These are phyloP conservation scores for Enteromius anoplus DNA, from an alignment of 2,797 vertebrate genomes.

Conservation along the genomic window DNA sequence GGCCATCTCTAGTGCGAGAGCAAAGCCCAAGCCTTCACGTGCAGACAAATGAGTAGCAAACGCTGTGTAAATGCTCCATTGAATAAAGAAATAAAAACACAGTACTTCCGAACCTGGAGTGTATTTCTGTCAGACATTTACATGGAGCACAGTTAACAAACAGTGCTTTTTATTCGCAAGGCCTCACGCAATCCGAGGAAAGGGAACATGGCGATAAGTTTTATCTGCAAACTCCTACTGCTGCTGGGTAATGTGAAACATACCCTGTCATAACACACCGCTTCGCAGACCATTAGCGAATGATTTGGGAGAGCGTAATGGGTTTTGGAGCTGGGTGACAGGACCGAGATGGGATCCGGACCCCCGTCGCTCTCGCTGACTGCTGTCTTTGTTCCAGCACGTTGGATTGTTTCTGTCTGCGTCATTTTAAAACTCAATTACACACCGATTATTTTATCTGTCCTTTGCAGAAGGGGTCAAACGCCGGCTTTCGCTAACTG, in stretches of 20 bases:
- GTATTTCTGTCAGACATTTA: constrained; percentile 11
- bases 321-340: constrained; percentile 19
- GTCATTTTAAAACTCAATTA: constrained; percentile 58
- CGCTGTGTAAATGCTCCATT: constrained; percentile 7
- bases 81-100: constrained; percentile 3
- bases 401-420: constrained; percentile 53
- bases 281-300: constrained; percentile 26
- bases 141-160: constrained; percentile 22
- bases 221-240: constrained; percentile 37
- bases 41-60: not conserved
- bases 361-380: constrained; percentile 27
- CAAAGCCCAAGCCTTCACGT: not conserved
- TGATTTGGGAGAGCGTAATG: constrained; percentile 13
- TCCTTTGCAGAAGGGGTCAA: constrained; percentile 34
- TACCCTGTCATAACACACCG: constrained; percentile 28
- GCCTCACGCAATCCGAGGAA: constrained; percentile 30
- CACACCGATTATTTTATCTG: constrained; percentile 34
- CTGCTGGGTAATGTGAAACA: constrained; percentile 60
- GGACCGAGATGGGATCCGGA: constrained; percentile 4
- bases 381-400: constrained; percentile 47
- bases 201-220: constrained; percentile 45
- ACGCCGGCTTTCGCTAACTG: not conserved
- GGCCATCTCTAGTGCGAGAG: not conserved
- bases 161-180: constrained; percentile 44
- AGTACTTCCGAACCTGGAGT: not conserved